A percentile compares a stretch with the other conserved stretches of the same genome.
Evolutionary conservation across 2,113 vertebrate genomes (phyloP).

Genomic region (Larimichthys polyactis): DNA sequence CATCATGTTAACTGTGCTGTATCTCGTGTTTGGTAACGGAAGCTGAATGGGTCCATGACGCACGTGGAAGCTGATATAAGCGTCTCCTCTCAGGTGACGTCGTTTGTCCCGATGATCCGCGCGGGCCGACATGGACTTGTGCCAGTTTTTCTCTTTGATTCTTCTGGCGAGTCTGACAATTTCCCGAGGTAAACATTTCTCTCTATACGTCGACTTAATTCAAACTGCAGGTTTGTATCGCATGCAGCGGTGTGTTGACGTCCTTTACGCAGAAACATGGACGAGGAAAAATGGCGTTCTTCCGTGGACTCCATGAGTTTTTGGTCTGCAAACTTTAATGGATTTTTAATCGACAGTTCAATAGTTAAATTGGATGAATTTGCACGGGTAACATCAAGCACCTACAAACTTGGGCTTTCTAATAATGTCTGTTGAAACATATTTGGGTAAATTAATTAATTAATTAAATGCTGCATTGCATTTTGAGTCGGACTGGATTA

Average conservation of each 20-base stretch:
- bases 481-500: background rate
- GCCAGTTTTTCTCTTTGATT: slow-evolving; percentile 25
- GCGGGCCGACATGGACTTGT: slow-evolving; percentile 65
- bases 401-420: background rate
- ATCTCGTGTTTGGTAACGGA: background rate
- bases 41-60: background rate
- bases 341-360: background rate
- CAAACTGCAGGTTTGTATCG: background rate
- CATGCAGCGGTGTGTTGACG: background rate
- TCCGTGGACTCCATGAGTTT: too few species aligned
- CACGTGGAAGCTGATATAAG: slow-evolving; percentile 38
- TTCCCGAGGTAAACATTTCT: slow-evolving; percentile 60
- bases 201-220: background rate
- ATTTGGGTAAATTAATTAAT: background rate
- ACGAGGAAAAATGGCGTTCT: background rate
- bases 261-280: background rate
- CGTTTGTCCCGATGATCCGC: slow-evolving; percentile 29
- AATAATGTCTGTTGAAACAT: background rate
- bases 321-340: too few species aligned
- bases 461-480: background rate
- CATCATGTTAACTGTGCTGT: too few species aligned
- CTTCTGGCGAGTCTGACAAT: slow-evolving; percentile 31
- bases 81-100: slow-evolving; percentile 35
- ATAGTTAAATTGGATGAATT: too few species aligned
- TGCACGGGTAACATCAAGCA: too few species aligned